phyloP scores from a whole-genome alignment of 2,797 vertebrate genomes.

The Australoheros facetus region DNA sequence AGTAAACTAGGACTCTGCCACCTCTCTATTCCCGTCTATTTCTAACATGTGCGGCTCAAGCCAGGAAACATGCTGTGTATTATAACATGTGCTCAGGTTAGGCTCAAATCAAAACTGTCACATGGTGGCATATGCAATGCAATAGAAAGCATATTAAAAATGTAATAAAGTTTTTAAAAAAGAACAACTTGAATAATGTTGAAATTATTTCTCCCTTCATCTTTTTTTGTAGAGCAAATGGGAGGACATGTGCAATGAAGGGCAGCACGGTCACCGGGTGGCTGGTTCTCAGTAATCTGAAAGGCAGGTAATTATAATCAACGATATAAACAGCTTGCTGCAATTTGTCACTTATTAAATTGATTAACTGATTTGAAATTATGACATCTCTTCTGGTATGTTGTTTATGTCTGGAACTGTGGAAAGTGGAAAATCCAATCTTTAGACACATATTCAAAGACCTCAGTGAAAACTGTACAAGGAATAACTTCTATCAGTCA shows the following conservation, averaged over 20 bases:
- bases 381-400: conserved; percentile 17
- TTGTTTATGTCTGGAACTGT: conserved; percentile 4
- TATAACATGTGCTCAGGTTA: not conserved
- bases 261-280: not conserved
- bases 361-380: conserved; percentile 24
- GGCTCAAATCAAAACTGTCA: not conserved
- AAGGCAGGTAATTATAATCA: conserved; percentile 27
- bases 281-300: conserved; percentile 8
- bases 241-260: not conserved
- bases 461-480: not conserved
- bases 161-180: not conserved
- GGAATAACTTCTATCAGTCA: conserved; percentile 5
- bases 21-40: not conserved
- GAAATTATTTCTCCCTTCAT: not conserved
- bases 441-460: conserved; percentile 11
- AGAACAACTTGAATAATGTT: not conserved
- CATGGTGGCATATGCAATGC: not conserved
- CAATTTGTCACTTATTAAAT: conserved; percentile 22
- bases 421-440: conserved; percentile 5
- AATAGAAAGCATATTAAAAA: not conserved
- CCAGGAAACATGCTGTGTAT: not conserved
- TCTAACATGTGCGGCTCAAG: not conserved
- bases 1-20: conserved; percentile 20
- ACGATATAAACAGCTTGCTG: conserved; percentile 22
- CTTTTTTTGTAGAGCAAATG: not conserved